These are phyloP conservation scores for Charanyca ferruginea DNA, from an alignment of 2,888 invertebrate genomes.

Conservation along the genomic window DNA sequence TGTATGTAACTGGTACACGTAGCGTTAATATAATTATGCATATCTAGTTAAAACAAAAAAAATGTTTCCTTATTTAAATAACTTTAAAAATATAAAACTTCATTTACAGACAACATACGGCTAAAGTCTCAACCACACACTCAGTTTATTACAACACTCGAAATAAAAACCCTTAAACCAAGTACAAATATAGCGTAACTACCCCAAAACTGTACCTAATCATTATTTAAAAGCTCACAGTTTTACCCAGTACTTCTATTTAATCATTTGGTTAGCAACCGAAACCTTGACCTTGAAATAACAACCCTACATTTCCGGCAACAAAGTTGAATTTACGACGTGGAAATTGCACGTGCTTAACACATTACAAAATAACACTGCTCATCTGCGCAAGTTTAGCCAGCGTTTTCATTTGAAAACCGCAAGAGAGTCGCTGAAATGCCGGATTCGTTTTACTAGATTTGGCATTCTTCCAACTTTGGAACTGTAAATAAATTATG, in stretches of 20 bases:
- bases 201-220: constrained; percentile 61
- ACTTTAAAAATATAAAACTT: background rate
- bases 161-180: constrained; percentile 49
- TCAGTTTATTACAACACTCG: constrained; percentile 24
- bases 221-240: constrained; percentile 64
- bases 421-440: constrained; percentile 73
- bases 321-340: constrained; percentile 39
- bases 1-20: no score
- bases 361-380: constrained; percentile 62
- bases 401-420: constrained; percentile 70
- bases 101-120: constrained; percentile 2
- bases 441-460: constrained; percentile 72
- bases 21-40: no score
- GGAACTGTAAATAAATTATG: constrained; percentile 73
- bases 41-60: no score
- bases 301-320: background rate
- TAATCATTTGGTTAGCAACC: constrained; percentile 46
- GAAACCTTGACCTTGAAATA: background rate
- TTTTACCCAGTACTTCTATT: constrained; percentile 54
- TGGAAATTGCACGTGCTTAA: constrained; percentile 41
- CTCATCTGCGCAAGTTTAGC: constrained; percentile 62
- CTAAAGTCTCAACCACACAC: constrained; percentile 19
- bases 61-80: background rate
- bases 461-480: constrained; percentile 72
- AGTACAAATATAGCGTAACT: constrained; percentile 51